Percentiles rank a stretch among this genome's conserved stretches.
Conservation (phyloP, 1,140 invertebrate genomes). For the Drosophila sucinea region DNA sequence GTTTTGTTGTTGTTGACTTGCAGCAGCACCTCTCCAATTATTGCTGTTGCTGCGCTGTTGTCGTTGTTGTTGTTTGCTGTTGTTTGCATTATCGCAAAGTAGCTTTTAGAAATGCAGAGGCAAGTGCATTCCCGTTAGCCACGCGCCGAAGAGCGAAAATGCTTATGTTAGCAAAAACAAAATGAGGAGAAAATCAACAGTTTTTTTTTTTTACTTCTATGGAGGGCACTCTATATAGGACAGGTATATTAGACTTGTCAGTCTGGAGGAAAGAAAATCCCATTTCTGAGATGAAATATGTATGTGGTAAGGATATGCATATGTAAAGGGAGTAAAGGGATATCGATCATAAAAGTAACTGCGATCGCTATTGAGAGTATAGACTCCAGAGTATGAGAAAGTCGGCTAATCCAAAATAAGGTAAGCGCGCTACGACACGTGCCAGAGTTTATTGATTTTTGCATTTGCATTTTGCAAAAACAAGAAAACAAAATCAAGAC, state of each 20-base stretch:
- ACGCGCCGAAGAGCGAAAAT: constrained; percentile 1
- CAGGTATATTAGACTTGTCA: constrained; percentile 4
- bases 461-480: constrained; percentile 35
- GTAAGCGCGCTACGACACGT: constrained; percentile 1
- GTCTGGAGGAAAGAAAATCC: background rate
- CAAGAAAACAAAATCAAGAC: constrained; percentile 62
- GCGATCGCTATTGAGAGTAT: too few relatives aligned
- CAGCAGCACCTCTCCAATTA: constrained; percentile 8
- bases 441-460: constrained; percentile 19
- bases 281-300: too few relatives aligned
- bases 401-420: background rate
- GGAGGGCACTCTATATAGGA: background rate
- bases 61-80: constrained; percentile 13
- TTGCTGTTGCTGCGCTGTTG: constrained; percentile 1
- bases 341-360: too few relatives aligned
- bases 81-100: constrained; percentile 11
- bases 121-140: constrained; percentile 12
- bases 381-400: background rate
- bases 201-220: background rate
- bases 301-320: too few relatives aligned
- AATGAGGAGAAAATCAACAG: constrained; percentile 7
- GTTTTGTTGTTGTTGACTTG: constrained; percentile 1
- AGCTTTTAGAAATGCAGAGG: constrained; percentile 7
- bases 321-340: too few relatives aligned
- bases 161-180: constrained; percentile 8